phyloP scores from a whole-genome alignment of 2,888 invertebrate species.

The Saturnia pavonia region DNA sequence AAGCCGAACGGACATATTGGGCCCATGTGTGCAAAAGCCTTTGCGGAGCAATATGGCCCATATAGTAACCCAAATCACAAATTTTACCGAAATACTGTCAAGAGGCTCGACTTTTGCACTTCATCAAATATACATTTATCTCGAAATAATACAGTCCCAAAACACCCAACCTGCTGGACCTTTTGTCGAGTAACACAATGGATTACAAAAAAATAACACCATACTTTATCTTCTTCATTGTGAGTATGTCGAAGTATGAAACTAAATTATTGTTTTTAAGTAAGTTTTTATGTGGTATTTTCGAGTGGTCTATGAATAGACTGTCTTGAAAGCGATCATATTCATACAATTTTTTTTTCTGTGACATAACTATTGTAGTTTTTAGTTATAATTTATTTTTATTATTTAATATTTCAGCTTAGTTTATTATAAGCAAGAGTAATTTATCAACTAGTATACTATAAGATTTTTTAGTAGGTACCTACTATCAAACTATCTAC shows the following conservation, averaged over 20 bases:
- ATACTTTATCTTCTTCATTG: constrained; percentile 53
- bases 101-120: constrained; percentile 76
- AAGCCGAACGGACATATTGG: constrained; percentile 71
- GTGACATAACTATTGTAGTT: constrained; percentile 10
- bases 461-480: no score
- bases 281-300: constrained; percentile 48
- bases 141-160: constrained; percentile 62
- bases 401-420: not conserved
- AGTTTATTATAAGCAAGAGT: not conserved
- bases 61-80: constrained; percentile 63
- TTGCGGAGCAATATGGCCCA: constrained; percentile 58
- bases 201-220: constrained; percentile 47
- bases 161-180: constrained; percentile 64
- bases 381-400: constrained; percentile 1
- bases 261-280: constrained; percentile 74
- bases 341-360: constrained; percentile 20
- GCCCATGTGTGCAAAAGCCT: constrained; percentile 74
- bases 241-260: constrained; percentile 47
- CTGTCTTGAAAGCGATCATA: constrained; percentile 46
- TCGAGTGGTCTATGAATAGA: constrained; percentile 62
- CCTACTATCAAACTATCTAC: no score
- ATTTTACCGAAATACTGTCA: constrained; percentile 64
- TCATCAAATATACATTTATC: constrained; percentile 80
- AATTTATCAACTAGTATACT: not conserved
- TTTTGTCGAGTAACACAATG: constrained; percentile 54